Evolutionary conservation across 2,113 vertebrate species (phyloP).

Genomic region (Ariopsis seemanni): DNA sequence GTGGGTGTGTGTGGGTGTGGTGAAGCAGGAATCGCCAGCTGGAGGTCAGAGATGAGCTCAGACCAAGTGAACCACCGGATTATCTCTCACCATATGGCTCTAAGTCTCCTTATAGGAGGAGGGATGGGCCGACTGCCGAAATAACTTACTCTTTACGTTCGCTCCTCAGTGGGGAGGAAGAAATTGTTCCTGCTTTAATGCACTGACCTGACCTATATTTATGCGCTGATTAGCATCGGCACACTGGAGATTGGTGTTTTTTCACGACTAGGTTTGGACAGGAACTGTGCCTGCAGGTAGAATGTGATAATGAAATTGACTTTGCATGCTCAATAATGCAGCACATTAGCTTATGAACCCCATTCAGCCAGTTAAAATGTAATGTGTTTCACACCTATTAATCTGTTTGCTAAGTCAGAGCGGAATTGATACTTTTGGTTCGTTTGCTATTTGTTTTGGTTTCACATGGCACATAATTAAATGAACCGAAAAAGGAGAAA

Average conservation of each 20-base stretch:
- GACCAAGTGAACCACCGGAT: slow-evolving; percentile 13
- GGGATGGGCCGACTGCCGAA: slow-evolving; percentile 1
- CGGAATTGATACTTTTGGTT: background rate
- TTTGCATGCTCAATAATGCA: background rate
- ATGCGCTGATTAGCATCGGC: background rate
- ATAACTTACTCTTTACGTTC: slow-evolving; percentile 1
- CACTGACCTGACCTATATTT: background rate
- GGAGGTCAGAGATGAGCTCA: slow-evolving; percentile 29
- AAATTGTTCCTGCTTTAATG: background rate
- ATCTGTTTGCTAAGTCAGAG: background rate
- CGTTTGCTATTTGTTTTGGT: background rate
- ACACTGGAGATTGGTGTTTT: background rate
- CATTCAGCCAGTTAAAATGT: too few relatives aligned
- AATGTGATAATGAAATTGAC: background rate
- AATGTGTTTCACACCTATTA: background rate
- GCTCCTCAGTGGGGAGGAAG: background rate
- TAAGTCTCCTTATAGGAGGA: slow-evolving; percentile 24
- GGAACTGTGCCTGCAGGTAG: slow-evolving; percentile 1
- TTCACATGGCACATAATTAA: background rate
- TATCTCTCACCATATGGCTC: slow-evolving; percentile 44
- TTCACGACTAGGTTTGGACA: background rate
- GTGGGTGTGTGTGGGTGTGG: slow-evolving; percentile 13
- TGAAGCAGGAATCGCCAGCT: slow-evolving; percentile 11
- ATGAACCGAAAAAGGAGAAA: background rate
- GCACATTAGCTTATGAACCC: too few relatives aligned